Conservation (phyloP, 2,888 invertebrate species). For the Actias luna region DNA sequence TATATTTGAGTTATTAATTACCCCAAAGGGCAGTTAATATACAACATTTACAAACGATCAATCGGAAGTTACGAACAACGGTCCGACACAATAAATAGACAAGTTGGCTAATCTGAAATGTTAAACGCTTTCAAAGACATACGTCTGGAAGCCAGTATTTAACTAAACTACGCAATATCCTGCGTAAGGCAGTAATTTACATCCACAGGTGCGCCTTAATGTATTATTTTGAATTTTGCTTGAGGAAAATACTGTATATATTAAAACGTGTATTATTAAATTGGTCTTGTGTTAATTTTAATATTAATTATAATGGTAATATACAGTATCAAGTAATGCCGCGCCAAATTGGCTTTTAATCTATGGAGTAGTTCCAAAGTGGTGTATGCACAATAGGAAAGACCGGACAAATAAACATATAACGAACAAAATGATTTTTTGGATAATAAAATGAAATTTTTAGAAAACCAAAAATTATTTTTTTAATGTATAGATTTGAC, state of each 20-base stretch:
- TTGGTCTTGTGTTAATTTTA: background rate
- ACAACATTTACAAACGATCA: background rate
- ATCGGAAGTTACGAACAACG: background rate
- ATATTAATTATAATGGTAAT: no score
- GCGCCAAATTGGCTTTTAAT: no score
- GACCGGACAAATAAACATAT: no score
- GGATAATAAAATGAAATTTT: no score
- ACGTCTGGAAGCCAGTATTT: background rate
- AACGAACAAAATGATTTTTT: no score
- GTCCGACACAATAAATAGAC: background rate
- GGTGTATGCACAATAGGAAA: no score
- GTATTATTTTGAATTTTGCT: constrained; percentile 1
- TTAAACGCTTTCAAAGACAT: background rate
- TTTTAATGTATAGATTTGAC: no score
- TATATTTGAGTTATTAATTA: no score
- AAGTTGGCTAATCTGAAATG: background rate
- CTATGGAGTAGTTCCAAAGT: no score
- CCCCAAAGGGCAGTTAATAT: background rate
- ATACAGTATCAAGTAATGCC: no score
- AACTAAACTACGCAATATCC: constrained; percentile 3
- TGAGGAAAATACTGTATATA: background rate
- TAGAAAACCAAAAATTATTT: no score
- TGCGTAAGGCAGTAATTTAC: constrained; percentile 1
- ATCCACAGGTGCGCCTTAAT: constrained; percentile 4
- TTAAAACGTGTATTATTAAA: background rate